These are phyloP conservation scores for Fukomys damarensis DNA, from an alignment of 2,113 vertebrate genomes.

Conservation along the genomic window DNA sequence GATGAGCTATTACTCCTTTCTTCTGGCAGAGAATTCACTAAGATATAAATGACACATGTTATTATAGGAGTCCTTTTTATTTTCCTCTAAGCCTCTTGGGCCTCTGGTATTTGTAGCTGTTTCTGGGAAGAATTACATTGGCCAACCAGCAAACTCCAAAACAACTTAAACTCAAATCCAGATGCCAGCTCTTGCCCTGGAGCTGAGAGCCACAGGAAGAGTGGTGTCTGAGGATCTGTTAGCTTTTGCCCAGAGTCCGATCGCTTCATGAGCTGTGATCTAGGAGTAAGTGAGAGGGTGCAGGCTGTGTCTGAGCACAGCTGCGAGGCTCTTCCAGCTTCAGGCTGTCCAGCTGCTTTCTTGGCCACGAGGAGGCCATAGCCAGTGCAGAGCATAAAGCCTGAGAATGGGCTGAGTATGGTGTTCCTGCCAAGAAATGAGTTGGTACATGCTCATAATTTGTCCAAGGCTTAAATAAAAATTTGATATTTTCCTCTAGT, in stretches of 20 bases:
- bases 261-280: background rate
- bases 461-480: conserved; percentile 9
- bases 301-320: background rate
- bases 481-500: background rate
- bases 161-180: background rate
- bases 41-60: conserved; percentile 35
- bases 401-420: background rate
- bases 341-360: background rate
- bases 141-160: background rate
- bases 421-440: background rate
- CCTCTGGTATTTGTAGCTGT: background rate
- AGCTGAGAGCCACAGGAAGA: background rate
- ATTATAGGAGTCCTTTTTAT: conserved; percentile 47
- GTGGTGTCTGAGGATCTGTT: background rate
- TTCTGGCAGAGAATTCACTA: conserved; percentile 40
- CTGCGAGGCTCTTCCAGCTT: background rate
- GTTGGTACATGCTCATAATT: background rate
- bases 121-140: background rate
- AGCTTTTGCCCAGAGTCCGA: background rate
- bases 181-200: background rate
- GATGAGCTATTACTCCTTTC: conserved; percentile 51
- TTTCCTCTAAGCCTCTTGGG: conserved; percentile 1
- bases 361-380: background rate
- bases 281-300: background rate
- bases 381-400: background rate